Conservation (phyloP, 2,113 vertebrate genomes). For the Ceyx cyanopectus region DNA sequence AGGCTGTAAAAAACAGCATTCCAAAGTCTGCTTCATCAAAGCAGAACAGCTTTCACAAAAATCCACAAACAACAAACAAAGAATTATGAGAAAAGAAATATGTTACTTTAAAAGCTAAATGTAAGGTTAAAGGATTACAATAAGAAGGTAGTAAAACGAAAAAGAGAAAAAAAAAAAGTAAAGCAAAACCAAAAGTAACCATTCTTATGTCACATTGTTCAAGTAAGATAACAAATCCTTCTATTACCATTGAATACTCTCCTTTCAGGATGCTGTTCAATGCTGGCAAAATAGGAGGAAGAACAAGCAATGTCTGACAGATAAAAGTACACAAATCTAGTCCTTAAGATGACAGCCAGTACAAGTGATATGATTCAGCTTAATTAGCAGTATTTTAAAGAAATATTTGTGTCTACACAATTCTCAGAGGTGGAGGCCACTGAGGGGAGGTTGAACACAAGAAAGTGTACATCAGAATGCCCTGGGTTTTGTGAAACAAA, state of each 20-base stretch:
- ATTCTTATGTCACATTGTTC: background rate
- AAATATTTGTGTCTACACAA: background rate
- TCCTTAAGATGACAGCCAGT: background rate
- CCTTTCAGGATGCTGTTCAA: background rate
- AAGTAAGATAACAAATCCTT: background rate
- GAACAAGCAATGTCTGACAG: background rate
- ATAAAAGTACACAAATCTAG: background rate
- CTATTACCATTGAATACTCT: background rate
- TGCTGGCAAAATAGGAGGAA: background rate
- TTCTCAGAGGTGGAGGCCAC: background rate
- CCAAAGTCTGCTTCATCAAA: background rate
- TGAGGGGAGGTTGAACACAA: background rate
- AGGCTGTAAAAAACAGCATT: background rate
- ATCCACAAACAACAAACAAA: background rate
- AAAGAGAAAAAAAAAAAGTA: background rate
- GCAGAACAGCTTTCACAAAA: background rate
- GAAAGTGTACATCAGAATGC: fast-evolving
- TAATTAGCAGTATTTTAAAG: background rate
- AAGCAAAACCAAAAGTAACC: background rate
- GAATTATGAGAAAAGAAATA: background rate
- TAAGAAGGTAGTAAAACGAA: background rate
- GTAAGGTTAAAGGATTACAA: background rate
- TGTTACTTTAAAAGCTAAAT: background rate
- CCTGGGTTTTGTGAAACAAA: background rate
- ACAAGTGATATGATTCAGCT: background rate